Percentiles rank a stretch among this genome's conserved stretches.
phyloP scores from a whole-genome alignment of 2,113 vertebrate genomes.

The human (Homo sapiens) region GRCh38 chr5:141206501-141207000 shows the following conservation, averaged over 20 bases:
- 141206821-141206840: slow-evolving; percentile 16
- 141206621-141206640: not conserved
- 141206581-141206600: not conserved
- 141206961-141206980: not conserved
- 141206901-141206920: not conserved
- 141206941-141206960: not conserved
- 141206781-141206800: not conserved
- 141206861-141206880: not conserved
- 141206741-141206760: not conserved
- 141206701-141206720: not conserved
- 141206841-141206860: not conserved
- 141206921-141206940: not conserved
- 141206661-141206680: not conserved
- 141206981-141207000: not conserved
- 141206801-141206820: not conserved
- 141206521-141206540: slow-evolving; percentile 28
- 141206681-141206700: not conserved
- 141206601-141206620: not conserved
- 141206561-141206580: not conserved
- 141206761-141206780: not conserved
- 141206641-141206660: not conserved
- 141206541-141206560: slow-evolving; percentile 14
- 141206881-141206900: not conserved
- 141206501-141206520: slow-evolving; percentile 22
- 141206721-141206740: not conserved